Base-by-base conservation (phyloP, 2,113 vertebrate species). In the Alethe diademata region DNA sequence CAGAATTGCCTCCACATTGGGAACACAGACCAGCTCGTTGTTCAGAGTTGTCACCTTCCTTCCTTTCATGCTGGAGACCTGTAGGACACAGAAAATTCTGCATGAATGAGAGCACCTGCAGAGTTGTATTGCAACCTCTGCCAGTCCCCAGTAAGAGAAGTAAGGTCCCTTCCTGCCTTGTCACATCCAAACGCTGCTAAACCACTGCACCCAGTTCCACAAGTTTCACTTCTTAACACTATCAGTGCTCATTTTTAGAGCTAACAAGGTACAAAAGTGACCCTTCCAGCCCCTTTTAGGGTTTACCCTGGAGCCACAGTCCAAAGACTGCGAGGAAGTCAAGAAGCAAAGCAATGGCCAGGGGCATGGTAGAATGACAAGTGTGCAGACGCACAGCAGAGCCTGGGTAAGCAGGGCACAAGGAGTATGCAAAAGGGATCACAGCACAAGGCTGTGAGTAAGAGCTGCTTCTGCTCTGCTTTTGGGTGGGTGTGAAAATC, bases 1-100 rank as follows among this genome's bases (percentile, higher is more conserved):
- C 92, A 99, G 91, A 92, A 99, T 98, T 11, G 99, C 99, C 73
- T 99, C 98, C 31, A 99, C 96, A 1, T 99, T 99, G 60, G 99
- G 99, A 88, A 99, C 40, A 0, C 97, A 98, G 48, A 97, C 96
- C 8, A 92, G 97, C 53, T 98, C 95, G 0, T 97, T 97, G 23
- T 98, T 97, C 7, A 85, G 93, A 54, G 97, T 98, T 69, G 98
- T 95, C 79, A 98, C 93, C 61, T 97, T 97, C 19, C 97, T 98
- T 45, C 98, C 99, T 36, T 98, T 98, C 91, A 98, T 85, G 93
- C 78, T 98, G 24, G 98, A 98, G 3, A 98, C 98, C 99, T 99
- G 95, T 28, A 92, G 16, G 29, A 79, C 31, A 89, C 60, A 96
- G 5, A 94, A 78, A 83, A 90, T 12, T 20, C 17, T 78, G 64